A percentile compares a stretch with the other conserved stretches of the same genome.
phyloP scores from a whole-genome alignment of 2,113 vertebrate genomes.

The Drymodes brunneopygia region DNA sequence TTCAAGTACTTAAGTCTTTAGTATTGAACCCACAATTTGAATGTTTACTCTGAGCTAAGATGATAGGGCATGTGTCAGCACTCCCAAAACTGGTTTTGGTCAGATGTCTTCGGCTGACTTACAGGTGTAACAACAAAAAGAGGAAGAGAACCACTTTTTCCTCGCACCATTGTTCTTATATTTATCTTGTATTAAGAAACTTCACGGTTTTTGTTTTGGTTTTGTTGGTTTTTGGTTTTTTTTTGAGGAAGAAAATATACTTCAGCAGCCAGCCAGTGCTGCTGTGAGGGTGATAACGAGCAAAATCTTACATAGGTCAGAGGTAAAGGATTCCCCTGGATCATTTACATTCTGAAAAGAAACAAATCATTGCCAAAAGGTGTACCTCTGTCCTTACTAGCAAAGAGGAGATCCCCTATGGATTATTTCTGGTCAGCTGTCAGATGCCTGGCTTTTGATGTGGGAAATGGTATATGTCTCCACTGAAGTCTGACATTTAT shows the following conservation, averaged over 20 bases:
- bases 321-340: slow-evolving; percentile 40
- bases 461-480: slow-evolving; percentile 40
- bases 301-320: slow-evolving; percentile 11
- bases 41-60: not conserved
- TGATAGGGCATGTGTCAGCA: not conserved
- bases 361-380: slow-evolving; percentile 28
- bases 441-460: slow-evolving; percentile 62
- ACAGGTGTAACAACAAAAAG: not conserved
- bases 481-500: slow-evolving; percentile 49
- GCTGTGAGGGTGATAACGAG: slow-evolving; percentile 30
- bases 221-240: not conserved
- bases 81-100: not conserved
- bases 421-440: slow-evolving; percentile 63
- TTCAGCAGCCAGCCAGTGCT: not conserved
- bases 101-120: not conserved
- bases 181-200: not conserved
- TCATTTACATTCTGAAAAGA: slow-evolving; percentile 45
- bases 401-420: slow-evolving; percentile 44
- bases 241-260: not conserved
- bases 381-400: slow-evolving; percentile 37
- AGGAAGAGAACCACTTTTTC: not conserved
- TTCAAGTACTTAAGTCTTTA: not conserved
- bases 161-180: not conserved
- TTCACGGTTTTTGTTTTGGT: not conserved
- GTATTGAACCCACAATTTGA: not conserved